A percentile compares a stretch with the other conserved stretches of the same genome.
These are phyloP conservation scores for Drosophila koepferae DNA, from an alignment of 2,888 invertebrate genomes.

Conservation along the genomic window DNA sequence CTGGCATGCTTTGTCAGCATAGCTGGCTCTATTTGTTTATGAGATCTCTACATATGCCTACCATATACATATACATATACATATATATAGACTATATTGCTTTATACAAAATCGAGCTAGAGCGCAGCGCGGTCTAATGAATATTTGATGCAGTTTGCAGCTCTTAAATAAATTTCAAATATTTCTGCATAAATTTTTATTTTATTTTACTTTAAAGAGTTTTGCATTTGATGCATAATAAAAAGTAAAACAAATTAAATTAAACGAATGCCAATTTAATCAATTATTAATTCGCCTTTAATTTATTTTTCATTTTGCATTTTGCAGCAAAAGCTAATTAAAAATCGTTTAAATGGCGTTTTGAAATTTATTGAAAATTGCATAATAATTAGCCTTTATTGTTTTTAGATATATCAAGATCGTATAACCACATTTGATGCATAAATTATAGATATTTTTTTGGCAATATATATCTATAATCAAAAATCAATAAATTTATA, in stretches of 20 bases:
- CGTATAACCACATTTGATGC: neutral
- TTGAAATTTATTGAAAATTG: slow-evolving; percentile 8
- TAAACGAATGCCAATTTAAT: neutral
- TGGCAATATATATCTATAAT: neutral
- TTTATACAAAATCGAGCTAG: neutral
- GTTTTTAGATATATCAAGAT: neutral
- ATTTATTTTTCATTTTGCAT: neutral
- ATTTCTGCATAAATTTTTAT: too few relatives aligned
- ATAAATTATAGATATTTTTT: neutral
- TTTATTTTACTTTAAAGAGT: too few relatives aligned
- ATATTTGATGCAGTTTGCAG: slow-evolving; percentile 53
- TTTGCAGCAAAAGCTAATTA: neutral
- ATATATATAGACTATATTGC: neutral
- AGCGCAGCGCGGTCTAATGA: slow-evolving; percentile 36
- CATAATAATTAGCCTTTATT: slow-evolving; percentile 2
- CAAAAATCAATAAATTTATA: too few relatives aligned
- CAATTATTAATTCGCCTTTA: neutral
- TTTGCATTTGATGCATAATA: neutral
- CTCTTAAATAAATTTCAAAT: too few relatives aligned
- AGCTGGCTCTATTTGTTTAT: slow-evolving; percentile 57
- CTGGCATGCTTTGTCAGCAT: slow-evolving; percentile 43
- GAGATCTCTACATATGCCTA: slow-evolving; percentile 56
- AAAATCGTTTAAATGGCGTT: neutral
- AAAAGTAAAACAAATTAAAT: neutral
- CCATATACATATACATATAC: neutral